phyloP scores from a whole-genome alignment of 2,113 vertebrate genomes.

The Rhinoptilus africanus region DNA sequence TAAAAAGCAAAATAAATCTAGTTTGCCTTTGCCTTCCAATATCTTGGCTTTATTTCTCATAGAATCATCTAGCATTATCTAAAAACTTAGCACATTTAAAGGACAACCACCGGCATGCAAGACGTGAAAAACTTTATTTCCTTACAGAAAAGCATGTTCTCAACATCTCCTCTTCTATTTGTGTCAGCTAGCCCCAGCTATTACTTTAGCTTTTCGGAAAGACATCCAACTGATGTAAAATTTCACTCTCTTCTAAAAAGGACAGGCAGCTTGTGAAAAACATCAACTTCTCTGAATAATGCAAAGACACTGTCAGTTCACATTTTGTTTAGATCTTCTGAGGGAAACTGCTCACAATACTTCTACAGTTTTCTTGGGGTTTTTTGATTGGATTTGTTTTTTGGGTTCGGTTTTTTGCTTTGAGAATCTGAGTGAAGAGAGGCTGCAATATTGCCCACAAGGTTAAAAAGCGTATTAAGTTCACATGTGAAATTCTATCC shows the following conservation, averaged over 20 bases:
- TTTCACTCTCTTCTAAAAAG: neutral
- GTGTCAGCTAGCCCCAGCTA: neutral
- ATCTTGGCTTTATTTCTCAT: neutral
- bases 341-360: neutral
- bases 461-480: neutral
- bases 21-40: neutral
- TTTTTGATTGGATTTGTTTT: neutral
- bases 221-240: neutral
- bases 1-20: neutral
- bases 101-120: neutral
- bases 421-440: neutral
- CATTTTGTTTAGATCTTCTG: neutral
- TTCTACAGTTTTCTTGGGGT: neutral
- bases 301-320: neutral
- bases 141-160: neutral
- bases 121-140: neutral
- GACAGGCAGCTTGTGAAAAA: neutral
- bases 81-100: neutral
- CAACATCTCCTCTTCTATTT: neutral
- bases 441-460: neutral
- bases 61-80: neutral
- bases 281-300: accelerated
- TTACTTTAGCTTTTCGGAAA: neutral
- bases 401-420: neutral
- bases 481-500: neutral